phyloP scores from a whole-genome alignment of 2,888 invertebrate genomes.

The Patella pellucida region DNA sequence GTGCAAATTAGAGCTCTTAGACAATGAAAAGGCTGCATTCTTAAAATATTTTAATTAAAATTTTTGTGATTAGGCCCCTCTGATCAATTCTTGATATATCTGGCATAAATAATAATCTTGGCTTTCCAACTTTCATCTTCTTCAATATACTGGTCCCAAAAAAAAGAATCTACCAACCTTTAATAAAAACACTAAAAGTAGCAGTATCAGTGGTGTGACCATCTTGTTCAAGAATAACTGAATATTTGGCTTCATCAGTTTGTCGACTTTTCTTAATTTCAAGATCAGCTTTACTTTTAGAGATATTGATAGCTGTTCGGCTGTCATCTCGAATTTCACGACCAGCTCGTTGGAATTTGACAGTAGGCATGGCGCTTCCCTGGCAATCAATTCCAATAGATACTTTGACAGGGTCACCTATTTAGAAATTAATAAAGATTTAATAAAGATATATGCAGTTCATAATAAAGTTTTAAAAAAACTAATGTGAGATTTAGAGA shows the following conservation, averaged over 20 bases:
- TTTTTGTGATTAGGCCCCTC: too few species aligned
- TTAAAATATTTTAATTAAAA: too few species aligned
- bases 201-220: conserved; percentile 89
- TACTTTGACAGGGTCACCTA: conserved; percentile 57
- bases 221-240: conserved; percentile 92
- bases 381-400: conserved; percentile 82
- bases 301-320: conserved; percentile 75
- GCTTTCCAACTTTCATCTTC: too few species aligned
- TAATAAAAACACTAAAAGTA: conserved; percentile 95
- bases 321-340: conserved; percentile 96
- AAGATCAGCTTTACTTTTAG: conserved; percentile 82
- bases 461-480: neutral
- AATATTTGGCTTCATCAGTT: conserved; percentile 97
- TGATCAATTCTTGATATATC: too few species aligned
- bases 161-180: conserved; percentile 76
- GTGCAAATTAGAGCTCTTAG: too few species aligned
- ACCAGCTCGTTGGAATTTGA: conserved; percentile 89
- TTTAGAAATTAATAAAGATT: neutral
- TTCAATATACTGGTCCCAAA: too few species aligned
- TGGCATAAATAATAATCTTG: too few species aligned
- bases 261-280: conserved; percentile 96
- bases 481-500: too few species aligned
- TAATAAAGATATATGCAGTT: neutral
- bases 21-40: too few species aligned
- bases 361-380: conserved; percentile 93